phyloP scores from a whole-genome alignment of 1,140 invertebrate genomes.

The Mycetomoellerius zeteki region DNA sequence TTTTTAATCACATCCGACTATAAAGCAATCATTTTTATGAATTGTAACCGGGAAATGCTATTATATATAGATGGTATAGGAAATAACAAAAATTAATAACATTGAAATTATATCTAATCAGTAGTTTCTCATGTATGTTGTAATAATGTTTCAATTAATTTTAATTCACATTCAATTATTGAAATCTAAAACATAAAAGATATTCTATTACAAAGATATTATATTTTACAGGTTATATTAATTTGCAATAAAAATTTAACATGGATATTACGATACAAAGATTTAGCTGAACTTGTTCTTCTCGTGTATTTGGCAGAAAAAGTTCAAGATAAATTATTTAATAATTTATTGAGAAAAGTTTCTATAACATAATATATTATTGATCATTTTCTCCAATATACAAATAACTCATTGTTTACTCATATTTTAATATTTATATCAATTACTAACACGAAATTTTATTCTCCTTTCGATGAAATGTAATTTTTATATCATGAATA shows the following conservation, averaged over 20 bases:
- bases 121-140: not conserved
- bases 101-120: not conserved
- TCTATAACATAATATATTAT: not conserved
- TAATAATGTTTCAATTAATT: conserved; percentile 6
- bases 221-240: not conserved
- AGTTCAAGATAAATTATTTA: not conserved
- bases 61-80: not conserved
- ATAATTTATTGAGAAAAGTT: not conserved
- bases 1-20: not conserved
- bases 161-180: not conserved
- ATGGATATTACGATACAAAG: not conserved
- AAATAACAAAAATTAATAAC: not conserved
- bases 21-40: not conserved
- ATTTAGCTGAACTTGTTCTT: not conserved
- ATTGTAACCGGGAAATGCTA: not conserved
- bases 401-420: not conserved
- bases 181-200: not conserved
- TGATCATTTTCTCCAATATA: not conserved
- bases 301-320: not conserved
- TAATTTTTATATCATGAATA: not conserved
- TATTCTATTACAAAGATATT: not conserved
- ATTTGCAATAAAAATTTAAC: not conserved
- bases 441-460: not conserved
- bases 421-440: not conserved
- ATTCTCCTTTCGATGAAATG: not conserved